Evolutionary conservation across 30 jellyfish, hydroid and myxozoan species (phyloP), one percentile per base, ranked within the genome.

Genomic region (Chironex yamaguchii): DNA sequence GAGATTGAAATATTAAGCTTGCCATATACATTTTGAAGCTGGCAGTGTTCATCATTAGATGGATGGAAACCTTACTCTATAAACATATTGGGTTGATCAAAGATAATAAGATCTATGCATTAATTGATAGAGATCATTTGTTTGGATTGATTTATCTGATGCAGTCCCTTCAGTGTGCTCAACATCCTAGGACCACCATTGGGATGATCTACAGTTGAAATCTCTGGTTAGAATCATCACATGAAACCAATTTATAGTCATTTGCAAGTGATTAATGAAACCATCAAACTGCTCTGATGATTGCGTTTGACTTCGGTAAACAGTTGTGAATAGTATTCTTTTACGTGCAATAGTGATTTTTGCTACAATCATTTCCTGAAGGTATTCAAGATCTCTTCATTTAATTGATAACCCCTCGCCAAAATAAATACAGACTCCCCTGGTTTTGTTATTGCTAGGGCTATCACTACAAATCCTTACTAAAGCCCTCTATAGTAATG

Each of bases 371-470:
- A 76, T 35, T 31, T 76, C 80, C 28, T 65, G 79, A 50, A 65
- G 31, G 22, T 25, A 54, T 54, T 65, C 79, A 65, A 65, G 31
- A 14, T 65, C 79, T 65, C 17, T 65, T 22, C 79, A 29, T 54
- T 65, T 65, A 23, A 65, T 65, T 28, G 64, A 54, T 54, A 14
- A 65, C 64, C 64, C 79, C 31, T 65, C 79, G 58, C 79, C 22
- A 65, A 25, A 65, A 79, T 27, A 79, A 62, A 79, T 82, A 63
- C 90, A 63, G 48, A 79, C 83, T 24, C 83, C 83, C 48, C 83
- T 82, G 36, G 48, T 62, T 79, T 62, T 23, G 54, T 73, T 74
- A 54, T 27, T 26, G 79, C 79, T 65, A 2, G 79, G 79, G 31
- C 31, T 50, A 54, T 54, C 71, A 32, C 23, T 54, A 20, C 71